Evolutionary conservation across 2,797 vertebrate species (phyloP), one percentile per base, ranked within the genome.

Genomic region (Ctenosaura bakeri): DNA sequence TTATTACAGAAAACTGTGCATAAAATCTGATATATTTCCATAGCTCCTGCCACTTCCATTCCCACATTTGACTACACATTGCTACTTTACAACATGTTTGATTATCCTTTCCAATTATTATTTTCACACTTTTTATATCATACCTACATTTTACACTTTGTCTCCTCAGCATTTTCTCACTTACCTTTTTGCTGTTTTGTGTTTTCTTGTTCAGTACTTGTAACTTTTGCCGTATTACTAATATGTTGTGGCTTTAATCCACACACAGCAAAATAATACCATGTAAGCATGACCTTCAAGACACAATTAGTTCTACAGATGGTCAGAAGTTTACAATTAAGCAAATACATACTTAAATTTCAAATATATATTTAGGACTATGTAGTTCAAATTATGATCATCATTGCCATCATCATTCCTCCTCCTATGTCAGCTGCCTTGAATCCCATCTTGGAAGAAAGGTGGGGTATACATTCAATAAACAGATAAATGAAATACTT

Each of bases 61-160:
- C n/a, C 88, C 82, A 89, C 69, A n/a, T 71, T 76, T 91, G 52
- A 84, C 42, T 66, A 78, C 50, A 50, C 38, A 92, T 35, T 90
- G 90, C 93, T 87, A 66, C 16, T 0, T 77, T 85, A 9, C 69
- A 79, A 24, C 78, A 81, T 83, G 35, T 83, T 90, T 86, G 82
- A 90, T 90, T 94, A 91, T 26, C 14, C 1, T 92, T 82, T 90
- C 69, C 90, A 94, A 94, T 92, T 91, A 86, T 10, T 94, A 94
- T 93, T 90, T 92, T 95, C 83, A 91, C 54, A 92, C 86, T 52
- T 26, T 84, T 46, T 85, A 87, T 86, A 89, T 91, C 89, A 93
- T 92, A 86, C 56, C 59, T 90, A 8, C 66, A 92, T 94, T 76
- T 92, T 84, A 1, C 56, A 91, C 69, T 90, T 89, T 26, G 56